Base-by-base conservation (phyloP, 2,113 vertebrate species). In the Opisthocomus hoazin region DNA sequence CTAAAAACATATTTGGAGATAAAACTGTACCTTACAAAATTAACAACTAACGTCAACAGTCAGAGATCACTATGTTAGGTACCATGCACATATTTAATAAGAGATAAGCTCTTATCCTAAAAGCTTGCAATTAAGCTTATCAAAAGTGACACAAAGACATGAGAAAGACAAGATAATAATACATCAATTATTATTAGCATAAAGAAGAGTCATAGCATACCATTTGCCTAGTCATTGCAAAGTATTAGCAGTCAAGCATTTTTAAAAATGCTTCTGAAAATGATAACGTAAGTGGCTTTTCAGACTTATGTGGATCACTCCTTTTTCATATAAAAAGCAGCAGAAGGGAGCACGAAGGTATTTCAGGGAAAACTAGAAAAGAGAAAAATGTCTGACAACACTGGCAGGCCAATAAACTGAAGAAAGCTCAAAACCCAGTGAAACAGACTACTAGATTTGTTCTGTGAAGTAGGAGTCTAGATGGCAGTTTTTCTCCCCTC, bases 81-180 rank as follows among this genome's bases (percentile, higher is more conserved):
- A 71, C 45, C 61, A 77, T 6, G 54, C 66, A 81, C n/a, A 8
- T 80, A 81, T 54, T 91, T 46, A 83, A 54, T 60, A 90, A 23
- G 75, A 94, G n/a, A 81, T 64, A 85, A 87, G 93, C 58, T 96
- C 90, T 94, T 84, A 88, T 54, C 45, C 63, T 83, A 96, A 91
- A 94, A 96, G 84, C 87, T 94, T 91, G 68, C 75, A 96, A 96
- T 96, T 96, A 95, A 92, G 68, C 79, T 66, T 74, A 96, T 94
- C 91, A 91, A 71, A 94, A 94, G 87, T 90, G 82, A 90, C 95
- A 95, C 26, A 64, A 85, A 76, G 84, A 85, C 26, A 70, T 41
- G 82, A 69, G 66, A 90, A 93, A 89, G 90, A 97, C 93, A 93
- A 84, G 95, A 88, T 97, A 96, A 97, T 96, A 90, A 93, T 39